Base-by-base conservation (phyloP, 2,888 invertebrate species). In the Synergus umbraculus region DNA sequence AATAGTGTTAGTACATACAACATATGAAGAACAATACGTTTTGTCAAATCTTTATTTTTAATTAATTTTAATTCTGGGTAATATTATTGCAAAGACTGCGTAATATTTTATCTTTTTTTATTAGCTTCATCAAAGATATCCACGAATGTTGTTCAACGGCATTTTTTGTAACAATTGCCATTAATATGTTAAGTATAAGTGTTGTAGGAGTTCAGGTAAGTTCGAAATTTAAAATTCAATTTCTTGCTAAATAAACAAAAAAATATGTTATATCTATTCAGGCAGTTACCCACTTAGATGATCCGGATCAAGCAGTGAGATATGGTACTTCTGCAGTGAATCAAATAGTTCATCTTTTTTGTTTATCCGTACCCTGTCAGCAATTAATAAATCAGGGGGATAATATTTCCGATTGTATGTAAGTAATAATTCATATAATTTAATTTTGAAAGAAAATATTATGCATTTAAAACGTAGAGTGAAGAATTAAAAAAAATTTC, bases 101-200 rank as follows among this genome's bases (percentile, higher is more conserved):
- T 1, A n/a, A 54, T 54, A 8, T n/a, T 49, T n/a, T 0, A 49
- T 49, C 1, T 49, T n/a, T n/a, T n/a, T n/a, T 49, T 49, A 49
- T n/a, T n/a, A 54, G 54, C 8, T 54, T 54, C 54, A n/a, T 54
- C n/a, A 54, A 54, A 54, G 2, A 54, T n/a, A 54, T 54, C n/a
- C 54, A 54, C 8, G n/a, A 54, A 54, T 54, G 54, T n/a, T 54
- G 54, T 54, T 54, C 54, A 54, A 54, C 54, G n/a, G 54, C 54
- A n/a, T 54, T n/a, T n/a, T 54, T 54, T 8, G 54, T 54, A n/a
- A 54, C 54, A 7, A 54, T 54, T n/a, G 54, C 54, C 15, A 54
- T 54, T 8, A 54, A 54, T n/a, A 54, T 54, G 54, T 2, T 54
- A n/a, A 54, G 54, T n/a, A 54, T 54, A 54, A 54, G 54, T 12